phyloP scores from a whole-genome alignment of 1,140 invertebrate genomes.

The Drosophila carrolli region DNA sequence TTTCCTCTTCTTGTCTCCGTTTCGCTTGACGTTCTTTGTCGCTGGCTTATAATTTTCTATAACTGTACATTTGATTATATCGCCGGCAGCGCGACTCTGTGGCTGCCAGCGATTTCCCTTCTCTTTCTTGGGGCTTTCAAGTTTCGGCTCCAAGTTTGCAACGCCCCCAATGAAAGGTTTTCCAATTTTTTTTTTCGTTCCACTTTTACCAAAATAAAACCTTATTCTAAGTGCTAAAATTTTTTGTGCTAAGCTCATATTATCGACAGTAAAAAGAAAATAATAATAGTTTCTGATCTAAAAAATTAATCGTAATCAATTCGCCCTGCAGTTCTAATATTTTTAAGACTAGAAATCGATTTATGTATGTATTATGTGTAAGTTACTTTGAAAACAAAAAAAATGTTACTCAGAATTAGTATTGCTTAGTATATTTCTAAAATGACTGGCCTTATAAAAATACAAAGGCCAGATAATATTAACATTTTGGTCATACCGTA shows the following conservation, averaged over 20 bases:
- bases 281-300: too few species aligned
- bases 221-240: not conserved
- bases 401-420: too few species aligned
- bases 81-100: slow-evolving; percentile 23
- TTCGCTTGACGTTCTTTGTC: slow-evolving; percentile 57
- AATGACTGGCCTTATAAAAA: too few species aligned
- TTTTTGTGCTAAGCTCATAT: not conserved
- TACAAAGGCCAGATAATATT: too few species aligned
- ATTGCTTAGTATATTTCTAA: not conserved
- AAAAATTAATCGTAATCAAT: too few species aligned
- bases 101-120: slow-evolving; percentile 27
- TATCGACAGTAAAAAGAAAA: not conserved
- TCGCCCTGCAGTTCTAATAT: too few species aligned
- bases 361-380: too few species aligned
- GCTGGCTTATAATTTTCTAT: slow-evolving; percentile 74
- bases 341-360: too few species aligned
- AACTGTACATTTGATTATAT: slow-evolving; percentile 70
- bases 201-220: not conserved
- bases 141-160: slow-evolving; percentile 14
- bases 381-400: too few species aligned
- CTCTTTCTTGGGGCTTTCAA: slow-evolving; percentile 17
- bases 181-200: not conserved
- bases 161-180: slow-evolving; percentile 7
- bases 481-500: too few species aligned
- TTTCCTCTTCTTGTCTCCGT: slow-evolving; percentile 1